Conservation (phyloP, 2,797 vertebrate genomes). For the Gallinago solitaria region DNA sequence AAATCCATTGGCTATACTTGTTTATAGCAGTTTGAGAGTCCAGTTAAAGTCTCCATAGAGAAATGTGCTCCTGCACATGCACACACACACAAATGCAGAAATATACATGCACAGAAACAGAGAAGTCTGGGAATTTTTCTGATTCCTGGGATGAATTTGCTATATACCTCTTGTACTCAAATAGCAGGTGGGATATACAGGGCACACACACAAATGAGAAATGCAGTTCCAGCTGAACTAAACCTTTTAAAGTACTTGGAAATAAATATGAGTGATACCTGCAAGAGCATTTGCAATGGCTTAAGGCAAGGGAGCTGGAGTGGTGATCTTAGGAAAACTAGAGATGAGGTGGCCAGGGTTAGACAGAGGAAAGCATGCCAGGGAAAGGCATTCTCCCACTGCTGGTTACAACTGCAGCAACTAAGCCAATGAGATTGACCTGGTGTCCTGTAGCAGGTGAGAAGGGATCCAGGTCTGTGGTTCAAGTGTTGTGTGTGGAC, state of each 20-base stretch:
- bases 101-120: background rate
- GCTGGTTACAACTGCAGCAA: background rate
- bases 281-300: background rate
- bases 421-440: background rate
- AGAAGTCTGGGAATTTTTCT: background rate
- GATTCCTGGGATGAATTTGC: background rate
- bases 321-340: background rate
- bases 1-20: background rate
- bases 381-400: background rate
- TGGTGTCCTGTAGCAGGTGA: background rate
- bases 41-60: background rate
- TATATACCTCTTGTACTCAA: background rate
- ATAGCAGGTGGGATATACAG: background rate
- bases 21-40: background rate
- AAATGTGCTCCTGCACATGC: background rate
- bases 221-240: background rate
- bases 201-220: background rate
- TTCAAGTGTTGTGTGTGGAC: background rate
- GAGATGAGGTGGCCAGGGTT: background rate
- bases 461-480: background rate
- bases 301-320: background rate
- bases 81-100: accelerated
- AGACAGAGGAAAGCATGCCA: background rate
- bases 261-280: background rate
- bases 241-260: background rate